These are phyloP conservation scores for Onychorhynchus coronatus DNA, from an alignment of 2,113 vertebrate genomes.

Conservation along the genomic window DNA sequence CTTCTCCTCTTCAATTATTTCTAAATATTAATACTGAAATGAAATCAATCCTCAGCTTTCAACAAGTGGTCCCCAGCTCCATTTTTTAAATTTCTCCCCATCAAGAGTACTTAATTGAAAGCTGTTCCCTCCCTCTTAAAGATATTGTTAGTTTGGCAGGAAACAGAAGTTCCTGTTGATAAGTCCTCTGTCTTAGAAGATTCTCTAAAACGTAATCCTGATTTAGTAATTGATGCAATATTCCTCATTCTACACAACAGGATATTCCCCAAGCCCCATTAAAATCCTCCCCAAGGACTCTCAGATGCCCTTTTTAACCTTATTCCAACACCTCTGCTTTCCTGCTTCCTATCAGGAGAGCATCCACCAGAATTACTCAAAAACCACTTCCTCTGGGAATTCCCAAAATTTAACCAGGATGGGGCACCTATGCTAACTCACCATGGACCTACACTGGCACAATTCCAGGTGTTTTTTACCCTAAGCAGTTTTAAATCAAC, in stretches of 20 bases:
- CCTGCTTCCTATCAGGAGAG: neutral
- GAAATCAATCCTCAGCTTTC: slow-evolving; percentile 21
- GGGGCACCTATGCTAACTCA: neutral
- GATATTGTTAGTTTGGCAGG: slow-evolving; percentile 42
- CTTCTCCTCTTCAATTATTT: slow-evolving; percentile 32
- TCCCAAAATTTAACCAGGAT: neutral
- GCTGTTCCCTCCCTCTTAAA: slow-evolving; percentile 15
- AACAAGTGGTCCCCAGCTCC: slow-evolving; percentile 23
- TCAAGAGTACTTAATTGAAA: slow-evolving; percentile 36
- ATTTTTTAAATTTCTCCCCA: neutral
- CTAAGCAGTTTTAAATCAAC: neutral
- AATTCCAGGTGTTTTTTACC: neutral
- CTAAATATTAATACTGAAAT: slow-evolving; percentile 39
- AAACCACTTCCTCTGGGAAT: neutral
- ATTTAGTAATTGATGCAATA: neutral
- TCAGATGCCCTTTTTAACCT: neutral
- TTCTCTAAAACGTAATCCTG: neutral
- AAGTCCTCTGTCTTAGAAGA: neutral
- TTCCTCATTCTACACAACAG: neutral
- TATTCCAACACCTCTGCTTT: neutral
- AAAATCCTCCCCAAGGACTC: neutral
- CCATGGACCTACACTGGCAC: neutral
- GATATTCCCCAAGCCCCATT: neutral
- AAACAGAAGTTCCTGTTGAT: slow-evolving; percentile 6
- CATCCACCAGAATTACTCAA: neutral